Evolutionary conservation across 1,140 invertebrate genomes (phyloP).

Genomic region (Galleria mellonella): DNA sequence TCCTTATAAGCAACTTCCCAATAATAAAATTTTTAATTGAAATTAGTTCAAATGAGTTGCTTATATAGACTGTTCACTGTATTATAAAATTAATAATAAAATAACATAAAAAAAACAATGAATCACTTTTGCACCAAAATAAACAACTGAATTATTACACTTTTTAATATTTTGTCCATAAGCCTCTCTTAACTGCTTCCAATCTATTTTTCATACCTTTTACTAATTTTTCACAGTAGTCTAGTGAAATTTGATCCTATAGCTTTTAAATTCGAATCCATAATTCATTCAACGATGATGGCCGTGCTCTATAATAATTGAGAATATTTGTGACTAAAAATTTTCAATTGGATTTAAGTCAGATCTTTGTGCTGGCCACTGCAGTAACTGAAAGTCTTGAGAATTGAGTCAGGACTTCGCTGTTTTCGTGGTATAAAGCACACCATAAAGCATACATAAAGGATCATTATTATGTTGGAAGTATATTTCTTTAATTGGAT

Average conservation of each 20-base stretch:
- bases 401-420: not conserved
- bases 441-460: no score
- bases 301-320: not conserved
- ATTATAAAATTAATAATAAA: no score
- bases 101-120: no score
- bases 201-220: not conserved
- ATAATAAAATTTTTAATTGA: no score
- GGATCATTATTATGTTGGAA: not conserved
- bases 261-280: no score
- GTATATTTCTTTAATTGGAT: not conserved
- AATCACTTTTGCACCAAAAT: not conserved
- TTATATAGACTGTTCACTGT: no score
- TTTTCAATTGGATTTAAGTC: not conserved
- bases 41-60: no score
- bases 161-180: not conserved
- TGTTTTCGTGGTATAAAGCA: not conserved
- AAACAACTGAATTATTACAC: not conserved
- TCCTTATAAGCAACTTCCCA: no score
- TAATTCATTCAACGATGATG: not conserved
- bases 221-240: not conserved
- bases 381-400: no score
- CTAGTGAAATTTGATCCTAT: not conserved
- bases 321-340: not conserved
- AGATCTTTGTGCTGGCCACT: not conserved
- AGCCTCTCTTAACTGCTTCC: not conserved